Evolutionary conservation across 2,797 vertebrate genomes (phyloP).

Genomic region (Holocentrus rufus): DNA sequence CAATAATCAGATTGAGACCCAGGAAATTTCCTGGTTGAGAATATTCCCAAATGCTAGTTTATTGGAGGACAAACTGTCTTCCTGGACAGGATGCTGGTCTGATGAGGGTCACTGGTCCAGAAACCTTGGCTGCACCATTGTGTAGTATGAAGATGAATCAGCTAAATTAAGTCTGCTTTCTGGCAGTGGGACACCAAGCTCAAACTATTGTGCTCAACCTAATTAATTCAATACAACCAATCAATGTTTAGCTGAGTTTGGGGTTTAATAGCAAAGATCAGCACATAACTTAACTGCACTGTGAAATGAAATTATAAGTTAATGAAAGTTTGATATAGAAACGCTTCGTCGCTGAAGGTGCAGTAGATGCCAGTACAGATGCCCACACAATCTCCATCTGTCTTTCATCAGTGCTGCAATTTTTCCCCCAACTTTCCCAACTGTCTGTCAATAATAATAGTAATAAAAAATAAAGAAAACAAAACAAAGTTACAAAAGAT

Average conservation of each 20-base stretch:
- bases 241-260: conserved; percentile 69
- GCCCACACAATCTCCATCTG: neutral
- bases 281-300: conserved; percentile 46
- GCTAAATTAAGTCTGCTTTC: conserved; percentile 61
- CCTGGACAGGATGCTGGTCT: conserved; percentile 42
- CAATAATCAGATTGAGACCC: conserved; percentile 55
- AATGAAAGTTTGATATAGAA: conserved; percentile 42
- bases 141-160: conserved; percentile 67
- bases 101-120: conserved; percentile 56
- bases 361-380: neutral
- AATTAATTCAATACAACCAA: conserved; percentile 69
- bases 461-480: too few relatives aligned
- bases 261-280: conserved; percentile 58
- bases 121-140: conserved; percentile 47
- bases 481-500: too few relatives aligned
- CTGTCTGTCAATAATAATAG: neutral
- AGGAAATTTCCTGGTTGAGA: conserved; percentile 57
- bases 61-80: conserved; percentile 51
- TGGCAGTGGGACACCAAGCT: conserved; percentile 48
- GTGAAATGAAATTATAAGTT: conserved; percentile 55
- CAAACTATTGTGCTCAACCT: conserved; percentile 47
- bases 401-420: neutral
- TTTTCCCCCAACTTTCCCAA: neutral
- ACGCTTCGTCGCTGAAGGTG: conserved; percentile 31
- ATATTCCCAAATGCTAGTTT: conserved; percentile 42